Conservation (phyloP, 2,888 invertebrate genomes). For the Apamea anceps region DNA sequence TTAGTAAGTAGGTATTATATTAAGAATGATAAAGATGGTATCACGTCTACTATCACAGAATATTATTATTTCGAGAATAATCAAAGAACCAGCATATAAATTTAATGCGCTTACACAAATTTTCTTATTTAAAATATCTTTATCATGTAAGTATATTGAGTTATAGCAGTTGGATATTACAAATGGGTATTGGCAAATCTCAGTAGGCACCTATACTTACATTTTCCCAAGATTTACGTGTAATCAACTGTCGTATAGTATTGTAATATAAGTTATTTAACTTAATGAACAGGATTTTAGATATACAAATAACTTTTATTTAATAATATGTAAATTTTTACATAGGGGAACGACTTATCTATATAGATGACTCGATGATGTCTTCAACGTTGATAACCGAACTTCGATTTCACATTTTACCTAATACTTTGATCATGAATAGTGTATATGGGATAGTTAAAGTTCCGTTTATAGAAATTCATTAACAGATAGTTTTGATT, state of each 20-base stretch:
- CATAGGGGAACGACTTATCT: constrained; percentile 58
- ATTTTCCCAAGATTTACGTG: constrained; percentile 69
- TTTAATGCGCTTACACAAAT: constrained; percentile 76
- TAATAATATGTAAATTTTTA: constrained; percentile 50
- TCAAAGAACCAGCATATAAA: constrained; percentile 78
- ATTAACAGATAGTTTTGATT: constrained; percentile 59
- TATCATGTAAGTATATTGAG: constrained; percentile 65
- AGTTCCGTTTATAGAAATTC: constrained; percentile 46
- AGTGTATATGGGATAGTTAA: constrained; percentile 22
- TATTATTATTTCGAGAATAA: constrained; percentile 86
- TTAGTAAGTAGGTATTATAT: constrained; percentile 66
- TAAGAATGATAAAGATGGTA: constrained; percentile 83
- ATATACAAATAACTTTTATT: constrained; percentile 57
- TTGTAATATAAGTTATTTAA: constrained; percentile 63
- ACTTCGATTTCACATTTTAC: constrained; percentile 42
- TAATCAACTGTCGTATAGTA: constrained; percentile 64
- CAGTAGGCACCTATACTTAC: constrained; percentile 72
- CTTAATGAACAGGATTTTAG: constrained; percentile 63
- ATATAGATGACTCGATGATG: constrained; percentile 61
- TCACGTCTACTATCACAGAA: constrained; percentile 90
- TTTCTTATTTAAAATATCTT: constrained; percentile 71
- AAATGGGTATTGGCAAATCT: constrained; percentile 68
- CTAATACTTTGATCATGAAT: constrained; percentile 38
- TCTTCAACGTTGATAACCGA: constrained; percentile 55
- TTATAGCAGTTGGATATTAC: constrained; percentile 59